Conservation (phyloP, 2,888 invertebrate genomes). For the Leptinotarsa rubiginosa region DNA sequence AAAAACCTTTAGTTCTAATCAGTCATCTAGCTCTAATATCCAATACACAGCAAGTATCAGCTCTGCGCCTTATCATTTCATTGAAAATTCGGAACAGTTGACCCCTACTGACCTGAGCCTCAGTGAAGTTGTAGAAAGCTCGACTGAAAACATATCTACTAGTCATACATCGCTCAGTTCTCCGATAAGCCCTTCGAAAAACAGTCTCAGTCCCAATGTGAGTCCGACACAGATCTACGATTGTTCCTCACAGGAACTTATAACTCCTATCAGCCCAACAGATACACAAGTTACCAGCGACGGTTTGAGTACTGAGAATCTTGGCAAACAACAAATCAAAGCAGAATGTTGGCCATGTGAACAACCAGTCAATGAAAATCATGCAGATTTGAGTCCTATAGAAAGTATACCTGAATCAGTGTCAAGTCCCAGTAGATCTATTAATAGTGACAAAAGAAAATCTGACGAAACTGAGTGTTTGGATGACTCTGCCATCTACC, state of each 20-base stretch:
- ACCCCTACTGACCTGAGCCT: conserved; percentile 59
- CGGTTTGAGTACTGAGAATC: conserved; percentile 48
- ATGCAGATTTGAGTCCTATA: conserved; percentile 60
- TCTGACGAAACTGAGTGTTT: conserved; percentile 59
- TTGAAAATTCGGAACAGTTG: conserved; percentile 55
- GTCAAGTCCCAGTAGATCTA: conserved; percentile 41
- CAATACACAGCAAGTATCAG: conserved; percentile 57
- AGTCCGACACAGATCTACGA: conserved; percentile 57
- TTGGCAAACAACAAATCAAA: conserved; percentile 34
- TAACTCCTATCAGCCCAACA: conserved; percentile 46
- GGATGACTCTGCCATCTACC: conserved; percentile 72
- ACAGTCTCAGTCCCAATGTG: conserved; percentile 61
- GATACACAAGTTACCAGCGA: conserved; percentile 51
- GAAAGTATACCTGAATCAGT: conserved; percentile 35
- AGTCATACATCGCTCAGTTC: conserved; percentile 64
- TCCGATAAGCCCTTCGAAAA: conserved; percentile 58
- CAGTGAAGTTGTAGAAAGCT: conserved; percentile 61
- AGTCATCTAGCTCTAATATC: conserved; percentile 57
- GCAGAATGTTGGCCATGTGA: conserved; percentile 41
- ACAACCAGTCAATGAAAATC: conserved; percentile 47
- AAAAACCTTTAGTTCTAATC: conserved; percentile 54
- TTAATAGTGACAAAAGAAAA: conserved; percentile 60
- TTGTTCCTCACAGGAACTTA: conserved; percentile 44
- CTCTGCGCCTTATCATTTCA: conserved; percentile 57
- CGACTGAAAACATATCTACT: conserved; percentile 65